These are phyloP conservation scores for Dolichoris vasculosae DNA, from an alignment of 1,140 invertebrate genomes.

Conservation along the genomic window DNA sequence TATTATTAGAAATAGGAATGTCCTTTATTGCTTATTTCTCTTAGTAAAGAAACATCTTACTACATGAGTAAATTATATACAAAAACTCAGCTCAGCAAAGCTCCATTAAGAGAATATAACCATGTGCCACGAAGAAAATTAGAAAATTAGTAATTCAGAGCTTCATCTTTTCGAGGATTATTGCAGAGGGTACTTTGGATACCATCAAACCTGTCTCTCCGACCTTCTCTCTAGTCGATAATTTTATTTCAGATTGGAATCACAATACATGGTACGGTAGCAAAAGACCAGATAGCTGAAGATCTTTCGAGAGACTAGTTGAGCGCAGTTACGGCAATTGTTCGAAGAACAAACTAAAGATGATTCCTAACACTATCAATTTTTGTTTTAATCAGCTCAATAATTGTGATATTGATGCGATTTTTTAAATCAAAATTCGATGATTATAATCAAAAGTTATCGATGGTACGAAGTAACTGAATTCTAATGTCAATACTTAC, in stretches of 20 bases:
- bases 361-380: not conserved
- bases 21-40: not conserved
- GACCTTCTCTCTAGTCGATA: not conserved
- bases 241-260: slow-evolving; percentile 53
- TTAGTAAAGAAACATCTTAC: not conserved
- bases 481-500: not conserved
- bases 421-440: not conserved
- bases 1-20: not conserved
- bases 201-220: not conserved
- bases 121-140: slow-evolving; percentile 31
- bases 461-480: not conserved
- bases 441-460: slow-evolving; percentile 11
- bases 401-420: slow-evolving; percentile 6
- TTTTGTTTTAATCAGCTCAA: slow-evolving; percentile 25
- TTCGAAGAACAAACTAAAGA: not conserved
- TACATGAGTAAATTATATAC: not conserved
- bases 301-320: not conserved
- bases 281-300: not conserved
- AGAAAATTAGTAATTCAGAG: slow-evolving; percentile 44
- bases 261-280: not conserved
- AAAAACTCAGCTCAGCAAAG: not conserved
- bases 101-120: not conserved
- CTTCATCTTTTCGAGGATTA: slow-evolving; percentile 23
- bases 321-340: slow-evolving; percentile 19
- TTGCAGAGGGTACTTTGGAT: not conserved